Evolutionary conservation across 2,888 invertebrate species (phyloP).

Genomic region (Thereva nobilitata): DNA sequence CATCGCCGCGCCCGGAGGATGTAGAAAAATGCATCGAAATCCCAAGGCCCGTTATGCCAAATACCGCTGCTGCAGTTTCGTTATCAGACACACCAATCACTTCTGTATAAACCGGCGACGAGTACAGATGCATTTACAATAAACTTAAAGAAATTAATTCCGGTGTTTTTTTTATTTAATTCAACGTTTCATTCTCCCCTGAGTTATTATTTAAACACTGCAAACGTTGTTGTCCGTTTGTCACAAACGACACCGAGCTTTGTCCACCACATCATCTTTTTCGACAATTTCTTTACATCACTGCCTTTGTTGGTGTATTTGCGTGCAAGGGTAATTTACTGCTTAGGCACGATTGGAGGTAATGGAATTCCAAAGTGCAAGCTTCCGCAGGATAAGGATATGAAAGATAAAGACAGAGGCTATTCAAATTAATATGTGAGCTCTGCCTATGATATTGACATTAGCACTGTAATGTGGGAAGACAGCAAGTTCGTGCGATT

Average conservation of each 20-base stretch:
- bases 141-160: too few species aligned
- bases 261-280: conserved; percentile 34
- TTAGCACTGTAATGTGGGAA: conserved; percentile 47
- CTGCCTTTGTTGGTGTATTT: conserved; percentile 37
- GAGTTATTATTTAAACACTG: too few species aligned
- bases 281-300: conserved; percentile 37
- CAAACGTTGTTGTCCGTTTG: conserved; percentile 29
- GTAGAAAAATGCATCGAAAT: too few species aligned
- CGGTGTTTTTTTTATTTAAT: too few species aligned
- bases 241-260: conserved; percentile 28
- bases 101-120: too few species aligned
- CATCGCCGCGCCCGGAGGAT: too few species aligned
- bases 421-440: conserved; percentile 35
- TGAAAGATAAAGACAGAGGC: conserved; percentile 23
- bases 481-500: conserved; percentile 51
- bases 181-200: too few species aligned
- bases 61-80: too few species aligned
- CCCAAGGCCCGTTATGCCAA: too few species aligned
- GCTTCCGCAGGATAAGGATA: conserved; percentile 18
- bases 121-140: too few species aligned
- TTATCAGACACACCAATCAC: too few species aligned
- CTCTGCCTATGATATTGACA: conserved; percentile 40
- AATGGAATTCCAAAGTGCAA: conserved; percentile 41
- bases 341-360: conserved; percentile 38
- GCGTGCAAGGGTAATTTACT: conserved; percentile 37